Conservation (phyloP, 2,113 vertebrate species). For the Cricetomys ansorgei region DNA sequence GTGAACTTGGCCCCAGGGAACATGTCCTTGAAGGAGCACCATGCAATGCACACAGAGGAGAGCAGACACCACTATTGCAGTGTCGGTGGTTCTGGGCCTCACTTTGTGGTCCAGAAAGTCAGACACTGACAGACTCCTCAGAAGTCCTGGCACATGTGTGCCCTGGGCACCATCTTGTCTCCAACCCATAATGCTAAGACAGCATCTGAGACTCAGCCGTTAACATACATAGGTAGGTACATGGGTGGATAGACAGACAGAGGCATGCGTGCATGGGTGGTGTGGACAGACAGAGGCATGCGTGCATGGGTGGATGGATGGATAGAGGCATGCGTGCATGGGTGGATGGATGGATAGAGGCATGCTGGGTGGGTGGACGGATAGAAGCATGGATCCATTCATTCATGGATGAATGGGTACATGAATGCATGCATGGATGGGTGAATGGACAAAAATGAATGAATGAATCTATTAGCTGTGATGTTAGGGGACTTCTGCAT, state of each 20-base stretch:
- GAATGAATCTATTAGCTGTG: neutral
- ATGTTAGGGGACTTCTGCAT: neutral
- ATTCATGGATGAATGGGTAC: neutral
- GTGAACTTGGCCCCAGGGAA: too few species aligned
- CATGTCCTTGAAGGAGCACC: too few species aligned
- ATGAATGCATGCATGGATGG: accelerated
- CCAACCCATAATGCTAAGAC: accelerated
- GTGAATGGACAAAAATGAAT: neutral
- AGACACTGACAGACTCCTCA: accelerated
- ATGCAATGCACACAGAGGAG: accelerated
- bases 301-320: too few species aligned
- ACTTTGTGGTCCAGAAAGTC: accelerated
- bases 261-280: too few species aligned
- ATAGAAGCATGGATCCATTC: neutral
- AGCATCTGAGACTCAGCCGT: neutral
- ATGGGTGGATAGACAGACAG: too few species aligned
- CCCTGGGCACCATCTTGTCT: neutral
- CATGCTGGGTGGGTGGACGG: accelerated
- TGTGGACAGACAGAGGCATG: too few species aligned
- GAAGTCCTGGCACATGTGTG: accelerated
- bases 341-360: too few species aligned
- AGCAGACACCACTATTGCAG: accelerated
- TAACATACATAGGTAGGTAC: accelerated
- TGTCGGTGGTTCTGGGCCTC: accelerated
- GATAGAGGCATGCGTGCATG: too few species aligned